A percentile compares a stretch with the other conserved stretches of the same genome.
These are phyloP conservation scores for Drosophila merina DNA, from an alignment of 2,888 invertebrate genomes.

Conservation along the genomic window DNA sequence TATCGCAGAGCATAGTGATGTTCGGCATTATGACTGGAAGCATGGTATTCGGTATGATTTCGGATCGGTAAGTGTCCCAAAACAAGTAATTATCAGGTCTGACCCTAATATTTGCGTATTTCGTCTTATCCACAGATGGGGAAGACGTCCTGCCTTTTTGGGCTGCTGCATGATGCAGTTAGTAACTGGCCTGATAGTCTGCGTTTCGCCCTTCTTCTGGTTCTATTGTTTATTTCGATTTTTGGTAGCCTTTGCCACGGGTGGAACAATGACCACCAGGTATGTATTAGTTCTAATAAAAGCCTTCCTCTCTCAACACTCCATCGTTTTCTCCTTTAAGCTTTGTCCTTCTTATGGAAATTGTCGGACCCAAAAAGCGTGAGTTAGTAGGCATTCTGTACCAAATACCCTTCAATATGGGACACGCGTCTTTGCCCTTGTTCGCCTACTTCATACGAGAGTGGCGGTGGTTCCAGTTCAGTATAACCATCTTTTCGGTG, in stretches of 20 bases:
- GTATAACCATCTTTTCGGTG: constrained; percentile 87
- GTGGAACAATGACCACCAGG: constrained; percentile 92
- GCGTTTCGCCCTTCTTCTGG: constrained; percentile 88
- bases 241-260: constrained; percentile 90
- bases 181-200: constrained; percentile 88
- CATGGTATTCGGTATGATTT: constrained; percentile 89
- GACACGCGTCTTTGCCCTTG: constrained; percentile 87
- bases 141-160: constrained; percentile 90
- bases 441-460: constrained; percentile 88
- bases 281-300: constrained; percentile 19
- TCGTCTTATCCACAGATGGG: constrained; percentile 85
- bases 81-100: no score
- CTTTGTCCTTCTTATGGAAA: constrained; percentile 89
- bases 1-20: constrained; percentile 92
- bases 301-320: no score
- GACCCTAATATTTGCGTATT: no score
- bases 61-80: constrained; percentile 87
- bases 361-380: constrained; percentile 86
- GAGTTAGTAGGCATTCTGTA: constrained; percentile 86
- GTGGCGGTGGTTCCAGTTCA: constrained; percentile 88
- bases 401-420: constrained; percentile 89
- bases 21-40: constrained; percentile 90
- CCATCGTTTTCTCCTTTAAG: constrained; percentile 77
- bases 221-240: constrained; percentile 88
- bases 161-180: constrained; percentile 90